Evolutionary conservation across 2,888 invertebrate species (phyloP), one percentile per base, ranked within the genome.

Genomic region (Drosophila picticornis): DNA sequence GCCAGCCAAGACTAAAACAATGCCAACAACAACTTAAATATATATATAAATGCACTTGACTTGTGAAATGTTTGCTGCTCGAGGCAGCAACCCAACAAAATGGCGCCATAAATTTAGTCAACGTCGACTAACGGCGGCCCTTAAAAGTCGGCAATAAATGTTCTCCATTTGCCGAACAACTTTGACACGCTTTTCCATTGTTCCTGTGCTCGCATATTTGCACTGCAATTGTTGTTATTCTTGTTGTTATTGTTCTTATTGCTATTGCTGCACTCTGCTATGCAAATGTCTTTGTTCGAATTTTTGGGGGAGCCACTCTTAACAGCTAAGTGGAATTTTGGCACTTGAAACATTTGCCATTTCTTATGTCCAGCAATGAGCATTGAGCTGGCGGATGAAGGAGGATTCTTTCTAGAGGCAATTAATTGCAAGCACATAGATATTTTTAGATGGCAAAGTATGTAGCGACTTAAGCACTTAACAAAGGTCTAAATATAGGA

Each of bases 91-190:
- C 78, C 77, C 75, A 78, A 85, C 75, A 74, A 89, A 87, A 87
- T 87, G 77, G 84, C 81, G 73, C 72, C 80, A 87, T 87, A 83
- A 88, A 87, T 89, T 84, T 66, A 78, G 67, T 72, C 71, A 77
- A 84, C 67, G 83, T 79, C 87, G 70, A 74, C 81, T 79, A 75
- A 75, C 66, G 63, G 68, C 75, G 64, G 59, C 79, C 72, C 85
- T 83, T 66, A 72, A 80, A 83, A 88, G 81, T 75, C 77, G 75
- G 80, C 89, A 83, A 87, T 87, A 88, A 87, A 87, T 87, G 86
- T 84, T 88, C 72, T 72, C 81, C 57, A 79, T 76, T 85, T 73
- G 66, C 68, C 50, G 52, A 72, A 78, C 67, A 82, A 62, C 66
- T 67, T 78, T 80, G 80, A 80, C 79, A 80, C 77, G 80, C 77